Base-by-base conservation (phyloP, 2,113 vertebrate species). In the Cebidichthys violaceus region DNA sequence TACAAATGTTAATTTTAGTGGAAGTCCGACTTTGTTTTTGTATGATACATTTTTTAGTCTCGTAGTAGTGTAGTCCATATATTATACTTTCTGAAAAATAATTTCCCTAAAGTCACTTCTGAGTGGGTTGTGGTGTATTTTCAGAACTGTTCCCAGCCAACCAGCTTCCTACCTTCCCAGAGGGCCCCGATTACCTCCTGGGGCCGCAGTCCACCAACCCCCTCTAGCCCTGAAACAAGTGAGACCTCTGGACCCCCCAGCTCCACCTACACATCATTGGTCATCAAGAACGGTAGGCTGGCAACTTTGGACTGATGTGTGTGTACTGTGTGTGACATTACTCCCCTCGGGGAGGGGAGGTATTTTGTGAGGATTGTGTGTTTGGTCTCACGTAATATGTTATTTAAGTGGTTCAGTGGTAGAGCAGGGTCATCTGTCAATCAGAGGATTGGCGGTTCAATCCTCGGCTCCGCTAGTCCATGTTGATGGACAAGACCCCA, bases 91-190 rank as follows among this genome's bases (percentile, higher is more conserved):
- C 47, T 59, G 7, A 60, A 3, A 54, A 50, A 11, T 50, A 3
- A 6, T n/a, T 31, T n/a, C 17, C 45, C 37, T n/a, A 31, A 47
- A 29, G 43, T 52, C 11, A 39, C 8, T 27, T 71, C 9, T 75
- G 17, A 73, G 5, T 73, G 20, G 11, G 2, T 47, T 75, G 9
- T 76, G 52, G 14, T 81, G 8, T 87, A 9, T 85, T 81, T 90
- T 22, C 92, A 98, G 97, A 97, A 97, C 88, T 96, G 95, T 86
- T 96, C 96, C 27, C 96, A 96, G 75, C 96, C 96, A 37, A 91
- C 90, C 85, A 94, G 94, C 85, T 96, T 95, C 59, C 75, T 95
- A 4, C 93, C 95, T 2, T 96, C 94, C 31, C 96, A 96, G 31
- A 94, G 93, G 54, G 94, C 92, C 35, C 94, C 95, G 15, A 89